Conservation (phyloP, 2,888 invertebrate genomes). For the Pseudolycoriella hygida region DNA sequence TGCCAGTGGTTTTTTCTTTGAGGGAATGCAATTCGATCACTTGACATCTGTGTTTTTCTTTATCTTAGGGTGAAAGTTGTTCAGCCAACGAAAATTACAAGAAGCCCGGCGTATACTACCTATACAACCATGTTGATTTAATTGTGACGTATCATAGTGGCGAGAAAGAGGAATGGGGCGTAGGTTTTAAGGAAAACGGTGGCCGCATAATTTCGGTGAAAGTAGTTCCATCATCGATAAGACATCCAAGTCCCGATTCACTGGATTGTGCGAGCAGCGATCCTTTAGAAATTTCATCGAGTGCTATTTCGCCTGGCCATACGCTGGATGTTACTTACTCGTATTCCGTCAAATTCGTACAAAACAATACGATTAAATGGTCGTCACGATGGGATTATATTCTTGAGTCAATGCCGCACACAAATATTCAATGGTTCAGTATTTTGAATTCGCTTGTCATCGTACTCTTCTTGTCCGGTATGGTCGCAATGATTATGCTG, state of each 20-base stretch:
- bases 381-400: conserved; percentile 99
- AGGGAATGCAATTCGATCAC: not conserved
- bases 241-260: conserved; percentile 30
- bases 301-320: conserved; percentile 31
- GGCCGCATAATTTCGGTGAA: conserved; percentile 78
- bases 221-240: conserved; percentile 42
- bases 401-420: conserved; percentile 92
- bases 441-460: conserved; percentile 96
- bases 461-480: conserved; percentile 89
- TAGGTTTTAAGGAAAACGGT: conserved; percentile 54
- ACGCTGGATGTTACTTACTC: conserved; percentile 58
- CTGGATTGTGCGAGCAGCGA: conserved; percentile 36
- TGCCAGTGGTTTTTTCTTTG: no score
- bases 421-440: conserved; percentile 98
- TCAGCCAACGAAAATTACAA: conserved; percentile 38
- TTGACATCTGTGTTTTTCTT: not conserved
- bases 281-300: conserved; percentile 53
- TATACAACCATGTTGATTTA: conserved; percentile 95
- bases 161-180: conserved; percentile 71
- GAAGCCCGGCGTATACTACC: conserved; percentile 61
- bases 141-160: conserved; percentile 88
- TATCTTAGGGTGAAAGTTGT: conserved; percentile 32
- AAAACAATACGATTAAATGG: conserved; percentile 83
- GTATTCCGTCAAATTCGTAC: conserved; percentile 66
- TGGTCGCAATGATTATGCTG: conserved; percentile 98